Evolutionary conservation across 2,113 vertebrate species (phyloP).

Genomic region (Jacana jacana): DNA sequence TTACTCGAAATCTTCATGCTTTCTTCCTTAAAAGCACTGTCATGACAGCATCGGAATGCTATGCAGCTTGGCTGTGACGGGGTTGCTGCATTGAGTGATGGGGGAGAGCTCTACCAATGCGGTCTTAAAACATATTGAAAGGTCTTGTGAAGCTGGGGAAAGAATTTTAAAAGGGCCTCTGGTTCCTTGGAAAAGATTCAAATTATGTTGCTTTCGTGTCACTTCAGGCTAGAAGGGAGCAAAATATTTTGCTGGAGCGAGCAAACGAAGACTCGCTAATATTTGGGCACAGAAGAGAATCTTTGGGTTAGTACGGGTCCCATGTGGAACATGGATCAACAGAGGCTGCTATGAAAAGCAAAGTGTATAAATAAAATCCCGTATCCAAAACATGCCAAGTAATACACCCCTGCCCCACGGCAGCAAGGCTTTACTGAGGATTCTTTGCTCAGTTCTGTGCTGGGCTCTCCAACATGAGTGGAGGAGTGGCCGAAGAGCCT

Average conservation of each 20-base stretch:
- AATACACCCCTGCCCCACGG: background rate
- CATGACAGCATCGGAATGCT: background rate
- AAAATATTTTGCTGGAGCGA: background rate
- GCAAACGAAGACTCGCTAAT: background rate
- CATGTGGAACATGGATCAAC: background rate
- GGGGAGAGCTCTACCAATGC: background rate
- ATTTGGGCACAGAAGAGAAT: background rate
- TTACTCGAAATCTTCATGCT: background rate
- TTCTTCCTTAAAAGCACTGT: background rate
- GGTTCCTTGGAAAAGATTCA: background rate
- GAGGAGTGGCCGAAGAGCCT: background rate
- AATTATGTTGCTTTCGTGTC: background rate
- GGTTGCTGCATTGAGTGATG: background rate
- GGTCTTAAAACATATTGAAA: background rate
- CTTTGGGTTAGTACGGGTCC: background rate
- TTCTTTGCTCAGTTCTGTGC: background rate
- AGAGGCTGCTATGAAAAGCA: background rate
- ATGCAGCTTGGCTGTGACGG: background rate
- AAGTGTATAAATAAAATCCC: background rate
- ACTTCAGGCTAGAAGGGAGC: background rate
- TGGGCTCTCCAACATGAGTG: background rate
- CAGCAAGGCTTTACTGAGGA: background rate
- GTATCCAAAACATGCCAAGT: accelerated
- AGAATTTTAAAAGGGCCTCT: background rate
- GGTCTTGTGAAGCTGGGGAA: background rate